Conservation (phyloP, 2,797 vertebrate genomes). For the Microctenopoma lineatum region DNA sequence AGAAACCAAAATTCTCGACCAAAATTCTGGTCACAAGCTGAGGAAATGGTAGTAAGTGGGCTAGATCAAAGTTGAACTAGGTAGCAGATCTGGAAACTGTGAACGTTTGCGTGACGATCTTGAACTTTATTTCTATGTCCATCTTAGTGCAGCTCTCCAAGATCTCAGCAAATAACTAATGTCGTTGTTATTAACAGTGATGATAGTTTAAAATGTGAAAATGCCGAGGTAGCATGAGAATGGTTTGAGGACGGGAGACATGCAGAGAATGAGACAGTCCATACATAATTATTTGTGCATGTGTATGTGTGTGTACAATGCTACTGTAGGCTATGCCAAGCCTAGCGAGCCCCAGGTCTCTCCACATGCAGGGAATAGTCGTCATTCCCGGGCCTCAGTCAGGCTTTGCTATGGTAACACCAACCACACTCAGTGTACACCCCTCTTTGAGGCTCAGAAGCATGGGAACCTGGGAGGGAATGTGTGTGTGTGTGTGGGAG, state of each 20-base stretch:
- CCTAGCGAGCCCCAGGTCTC: constrained; percentile 62
- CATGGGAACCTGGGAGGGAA: constrained; percentile 72
- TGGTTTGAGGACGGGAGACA: constrained; percentile 25
- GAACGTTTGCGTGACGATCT: neutral
- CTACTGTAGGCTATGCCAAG: constrained; percentile 68
- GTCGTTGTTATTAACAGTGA: neutral
- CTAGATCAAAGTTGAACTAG: neutral
- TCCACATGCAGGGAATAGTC: constrained; percentile 78
- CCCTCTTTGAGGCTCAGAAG: constrained; percentile 78
- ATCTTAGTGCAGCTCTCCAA: neutral
- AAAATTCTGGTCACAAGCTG: neutral
- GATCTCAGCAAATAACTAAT: neutral
- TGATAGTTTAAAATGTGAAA: constrained; percentile 1
- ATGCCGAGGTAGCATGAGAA: neutral
- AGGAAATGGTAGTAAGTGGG: neutral
- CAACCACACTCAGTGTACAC: constrained; percentile 77
- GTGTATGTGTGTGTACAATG: constrained; percentile 10
- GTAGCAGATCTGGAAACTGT: neutral
- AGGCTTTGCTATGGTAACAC: constrained; percentile 83
- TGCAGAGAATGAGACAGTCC: constrained; percentile 27
- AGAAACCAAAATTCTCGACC: neutral
- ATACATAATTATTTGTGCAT: constrained; percentile 28
- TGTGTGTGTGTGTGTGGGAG: constrained; percentile 29
- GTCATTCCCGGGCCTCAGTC: constrained; percentile 82
- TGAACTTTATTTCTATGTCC: neutral